Base-by-base conservation (phyloP, 2,888 invertebrate species). In the Lithophane socia region DNA sequence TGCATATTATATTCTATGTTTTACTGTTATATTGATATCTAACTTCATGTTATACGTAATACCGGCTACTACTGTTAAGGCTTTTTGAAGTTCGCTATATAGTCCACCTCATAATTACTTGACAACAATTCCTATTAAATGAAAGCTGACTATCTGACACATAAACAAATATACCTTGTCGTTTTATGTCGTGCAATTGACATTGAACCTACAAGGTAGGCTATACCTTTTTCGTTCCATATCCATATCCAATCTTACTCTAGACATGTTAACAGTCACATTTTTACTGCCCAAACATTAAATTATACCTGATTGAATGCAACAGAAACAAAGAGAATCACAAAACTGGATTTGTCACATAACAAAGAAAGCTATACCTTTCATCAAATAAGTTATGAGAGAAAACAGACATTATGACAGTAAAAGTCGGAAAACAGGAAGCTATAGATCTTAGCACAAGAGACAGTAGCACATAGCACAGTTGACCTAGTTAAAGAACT, bases 371-470 rank as follows among this genome's bases (percentile, higher is more conserved):
- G 13, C 2, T 2, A 44, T 18, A 52, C 16, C 21, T 64, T 24
- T 12, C 13, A 52, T 63, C 9, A 52, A 73, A 54, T 72, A 49
- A 61, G 12, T 60, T 64, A 70, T 61, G 18, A 73, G 61, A 68
- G 73, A 78, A 82, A 85, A 71, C n/a, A 29, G 7, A n/a, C 58
- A 42, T 2, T 24, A 1, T 21, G 49, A 29, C 52, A 44, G 58
- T 77, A 37, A 47, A 73, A 60, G 18, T 70, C 54, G 37, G 42
- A 44, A 52, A 73, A 63, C 75, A 49, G 84, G 75, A 79, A 78
- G 47, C 73, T 37, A 71, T 78, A 58, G 73, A 78, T 85, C 58
- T 65, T 13, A 72, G 37, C 29, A n/a, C 18, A 61, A 72, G 63
- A 70, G 54, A 72, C 66, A 60, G 83, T 61, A 70, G 73, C 29